Conservation (phyloP, 2,797 vertebrate genomes). For the Uromys caudimaculatus region DNA sequence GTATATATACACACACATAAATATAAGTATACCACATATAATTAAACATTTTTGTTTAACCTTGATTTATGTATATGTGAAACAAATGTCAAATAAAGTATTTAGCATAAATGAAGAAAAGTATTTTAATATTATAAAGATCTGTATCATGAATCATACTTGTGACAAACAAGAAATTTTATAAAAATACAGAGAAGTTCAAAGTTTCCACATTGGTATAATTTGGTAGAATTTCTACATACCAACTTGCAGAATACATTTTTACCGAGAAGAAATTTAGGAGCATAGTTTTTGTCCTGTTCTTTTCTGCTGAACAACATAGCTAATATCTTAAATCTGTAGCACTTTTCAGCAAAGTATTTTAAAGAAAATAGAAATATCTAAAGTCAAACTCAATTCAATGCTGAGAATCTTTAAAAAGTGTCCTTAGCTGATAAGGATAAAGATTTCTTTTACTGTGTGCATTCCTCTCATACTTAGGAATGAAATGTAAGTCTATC, state of each 20-base stretch:
- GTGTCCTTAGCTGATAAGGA: not conserved
- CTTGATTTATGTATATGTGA: not conserved
- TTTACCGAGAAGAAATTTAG: slow-evolving; percentile 23
- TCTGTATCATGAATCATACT: not conserved
- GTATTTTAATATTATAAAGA: slow-evolving; percentile 18
- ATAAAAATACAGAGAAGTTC: not conserved
- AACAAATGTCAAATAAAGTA: slow-evolving; percentile 1
- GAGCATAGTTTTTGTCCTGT: not conserved
- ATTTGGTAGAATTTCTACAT: not conserved
- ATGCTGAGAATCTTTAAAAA: slow-evolving; percentile 22
- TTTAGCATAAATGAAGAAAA: not conserved
- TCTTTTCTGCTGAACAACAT: not conserved
- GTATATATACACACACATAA: not conserved
- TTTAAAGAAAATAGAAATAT: slow-evolving; percentile 38
- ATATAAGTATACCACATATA: not conserved
- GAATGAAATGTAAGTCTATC: not conserved
- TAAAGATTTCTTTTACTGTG: not conserved
- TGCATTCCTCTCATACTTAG: not conserved
- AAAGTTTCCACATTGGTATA: not conserved
- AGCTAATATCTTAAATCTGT: slow-evolving; percentile 20
- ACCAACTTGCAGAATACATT: not conserved
- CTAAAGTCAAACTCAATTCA: slow-evolving; percentile 27
- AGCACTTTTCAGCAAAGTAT: slow-evolving; percentile 47
- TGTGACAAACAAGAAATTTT: slow-evolving; percentile 28
- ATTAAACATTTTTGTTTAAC: not conserved